Evolutionary conservation across 2,888 invertebrate species (phyloP), one percentile per base, ranked within the genome.

Genomic region (Lochmaea capreae): DNA sequence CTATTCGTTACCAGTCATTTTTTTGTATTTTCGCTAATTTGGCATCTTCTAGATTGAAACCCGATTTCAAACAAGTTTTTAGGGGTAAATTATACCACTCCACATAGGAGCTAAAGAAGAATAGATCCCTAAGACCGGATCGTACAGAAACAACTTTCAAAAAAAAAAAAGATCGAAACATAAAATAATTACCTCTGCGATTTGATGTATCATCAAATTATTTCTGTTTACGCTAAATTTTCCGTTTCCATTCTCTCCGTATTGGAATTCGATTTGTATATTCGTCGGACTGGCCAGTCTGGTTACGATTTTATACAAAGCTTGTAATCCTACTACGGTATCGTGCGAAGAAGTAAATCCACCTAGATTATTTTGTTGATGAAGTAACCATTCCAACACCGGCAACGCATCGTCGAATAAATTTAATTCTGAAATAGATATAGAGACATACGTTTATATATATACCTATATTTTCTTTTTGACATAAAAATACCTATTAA

Each of bases 121-220:
- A n/a, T n/a, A n/a, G n/a, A n/a, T n/a, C n/a, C n/a, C n/a, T n/a
- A n/a, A n/a, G n/a, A n/a, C n/a, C n/a, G n/a, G n/a, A n/a, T n/a
- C n/a, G n/a, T n/a, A n/a, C n/a, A n/a, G n/a, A n/a, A 63, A 43
- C 26, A 54, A 39, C 33, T 6, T 33, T 6, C n/a, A 33, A 14
- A 63, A 72, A 58, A 65, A 33, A 16, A 26, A 65, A 16, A 54
- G 10, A 52, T 18, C 11, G 26, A 10, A 22, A 18, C 5, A 33
- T 61, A 9, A 3, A 49, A n/a, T n/a, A n/a, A 88, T 86, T 86
- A 95, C 95, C 87, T 93, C 90, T 83, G 93, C 91, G 78, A 93
- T 93, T 86, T 97, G 97, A 62, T 96, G 90, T 70, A 96, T 92
- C 88, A 97, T 91, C 0, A 94, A 90, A 82, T 95, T 97, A 74